These are phyloP conservation scores for Struthidea cinerea DNA, from an alignment of 2,113 vertebrate genomes.

Conservation along the genomic window DNA sequence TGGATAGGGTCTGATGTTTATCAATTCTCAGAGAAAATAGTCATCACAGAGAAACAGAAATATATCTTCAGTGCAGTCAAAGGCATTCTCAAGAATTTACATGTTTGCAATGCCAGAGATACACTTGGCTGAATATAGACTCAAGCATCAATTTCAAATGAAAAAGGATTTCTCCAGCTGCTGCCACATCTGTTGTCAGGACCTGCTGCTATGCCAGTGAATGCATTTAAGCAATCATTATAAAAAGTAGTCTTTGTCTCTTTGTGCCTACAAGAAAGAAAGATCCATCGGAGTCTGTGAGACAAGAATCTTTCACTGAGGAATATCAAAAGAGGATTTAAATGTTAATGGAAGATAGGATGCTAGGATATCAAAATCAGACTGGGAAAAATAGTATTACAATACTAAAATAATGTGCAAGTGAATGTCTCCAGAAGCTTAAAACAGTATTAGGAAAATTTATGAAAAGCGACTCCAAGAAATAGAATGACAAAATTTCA, in stretches of 20 bases:
- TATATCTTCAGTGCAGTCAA: background rate
- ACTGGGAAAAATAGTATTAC: background rate
- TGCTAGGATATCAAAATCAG: background rate
- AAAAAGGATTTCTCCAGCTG: slow-evolving; percentile 22
- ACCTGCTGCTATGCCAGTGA: background rate
- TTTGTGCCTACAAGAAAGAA: background rate
- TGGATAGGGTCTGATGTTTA: background rate
- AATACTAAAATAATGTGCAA: background rate
- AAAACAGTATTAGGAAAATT: background rate
- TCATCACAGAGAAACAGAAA: background rate
- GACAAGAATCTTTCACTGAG: background rate
- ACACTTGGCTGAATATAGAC: background rate
- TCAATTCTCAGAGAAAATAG: background rate
- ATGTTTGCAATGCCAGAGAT: background rate
- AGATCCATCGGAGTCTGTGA: background rate
- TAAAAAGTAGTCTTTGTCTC: background rate
- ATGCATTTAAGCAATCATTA: background rate
- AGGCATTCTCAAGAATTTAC: background rate
- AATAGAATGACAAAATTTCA: background rate
- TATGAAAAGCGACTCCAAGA: background rate
- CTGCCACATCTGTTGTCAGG: slow-evolving; percentile 21
- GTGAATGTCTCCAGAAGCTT: background rate
- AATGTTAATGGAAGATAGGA: background rate
- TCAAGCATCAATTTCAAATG: slow-evolving; percentile 14
- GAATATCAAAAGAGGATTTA: background rate